These are phyloP conservation scores for Tetragonula carbonaria DNA, from an alignment of 2,888 invertebrate genomes.

Conservation along the genomic window DNA sequence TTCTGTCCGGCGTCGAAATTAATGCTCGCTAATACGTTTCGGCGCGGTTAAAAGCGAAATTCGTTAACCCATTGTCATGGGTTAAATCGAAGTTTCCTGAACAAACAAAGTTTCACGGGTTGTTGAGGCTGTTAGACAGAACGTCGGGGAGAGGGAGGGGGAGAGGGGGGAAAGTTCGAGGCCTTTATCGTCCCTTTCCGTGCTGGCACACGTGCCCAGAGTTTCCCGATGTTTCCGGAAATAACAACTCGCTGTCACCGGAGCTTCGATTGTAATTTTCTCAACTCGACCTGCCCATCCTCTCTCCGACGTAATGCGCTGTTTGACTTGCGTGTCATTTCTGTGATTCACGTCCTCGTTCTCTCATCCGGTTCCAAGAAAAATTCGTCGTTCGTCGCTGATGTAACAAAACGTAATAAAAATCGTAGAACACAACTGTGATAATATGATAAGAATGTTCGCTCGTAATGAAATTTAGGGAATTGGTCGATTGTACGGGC, in stretches of 20 bases:
- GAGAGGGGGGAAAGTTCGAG: slow-evolving; percentile 39
- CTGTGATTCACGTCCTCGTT: too few relatives aligned
- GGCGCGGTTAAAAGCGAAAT: slow-evolving; percentile 41
- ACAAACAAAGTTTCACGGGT: slow-evolving; percentile 47
- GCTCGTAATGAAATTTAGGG: too few relatives aligned
- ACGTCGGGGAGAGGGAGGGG: not conserved
- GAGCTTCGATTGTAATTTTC: slow-evolving; percentile 48
- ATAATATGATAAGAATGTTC: too few relatives aligned
- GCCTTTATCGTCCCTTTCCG: slow-evolving; percentile 54
- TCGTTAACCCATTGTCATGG: slow-evolving; percentile 25
- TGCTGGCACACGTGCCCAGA: slow-evolving; percentile 25
- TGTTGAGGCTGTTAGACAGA: slow-evolving; percentile 30
- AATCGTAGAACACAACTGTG: too few relatives aligned
- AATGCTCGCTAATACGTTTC: slow-evolving; percentile 13
- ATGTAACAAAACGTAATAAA: too few relatives aligned
- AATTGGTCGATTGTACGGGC: too few relatives aligned
- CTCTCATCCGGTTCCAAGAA: too few relatives aligned
- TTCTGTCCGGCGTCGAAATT: slow-evolving; percentile 10
- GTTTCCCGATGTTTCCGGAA: slow-evolving; percentile 52
- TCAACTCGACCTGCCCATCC: not conserved
- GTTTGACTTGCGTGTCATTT: not conserved
- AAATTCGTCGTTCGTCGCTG: too few relatives aligned
- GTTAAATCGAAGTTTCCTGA: slow-evolving; percentile 52
- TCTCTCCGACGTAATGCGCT: not conserved
- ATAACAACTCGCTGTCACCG: slow-evolving; percentile 51